Evolutionary conservation across 1,140 invertebrate genomes (phyloP), one percentile per base, ranked within the genome.

Genomic region (Drosophila tani): DNA sequence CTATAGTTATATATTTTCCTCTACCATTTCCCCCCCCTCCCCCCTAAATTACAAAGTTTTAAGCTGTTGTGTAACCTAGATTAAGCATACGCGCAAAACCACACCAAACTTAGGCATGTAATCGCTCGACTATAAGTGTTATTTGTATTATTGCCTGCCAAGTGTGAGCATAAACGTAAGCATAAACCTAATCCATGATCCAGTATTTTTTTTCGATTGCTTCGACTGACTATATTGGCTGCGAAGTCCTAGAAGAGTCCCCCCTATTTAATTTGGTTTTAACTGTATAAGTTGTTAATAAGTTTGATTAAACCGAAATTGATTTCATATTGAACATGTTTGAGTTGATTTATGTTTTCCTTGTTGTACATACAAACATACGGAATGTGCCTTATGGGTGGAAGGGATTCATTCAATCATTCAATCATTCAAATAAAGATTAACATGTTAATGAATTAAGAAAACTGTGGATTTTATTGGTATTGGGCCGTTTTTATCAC

Each of bases 101-200:
- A 56, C 71, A 65, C 71, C 55, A 77, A 77, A 68, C 75, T 24
- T 77, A 77, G 75, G 1, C 14, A 45, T 77, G 74, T 77, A 76
- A 38, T 77, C n/a, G 56, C 38, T 77, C 64, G 56, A 49, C 56
- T 77, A 63, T 77, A 77, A 77, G 75, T 77, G 63, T 77, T 77
- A 77, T 77, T 77, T 77, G 75, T 77, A 77, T 77, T 55, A 55
- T 68, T 77, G 51, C 68, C 67, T 51, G 67, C 67, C 67, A 59
- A 71, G 15, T 50, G 64, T 77, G 21, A 24, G 21, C 21, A 24
- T 24, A 77, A 45, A 19, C 29, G 19, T 77, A 77, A 77, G 73
- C 74, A 47, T 56, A 68, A 47, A 55, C 35, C 75, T 40, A 66
- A 77, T 51, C 63, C 55, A 14, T 68, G 35, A 77, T 64, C 75